A percentile compares a stretch with the other conserved stretches of the same genome.
These are phyloP conservation scores for Cerceris ruficornis DNA, from an alignment of 2,888 invertebrate species.

Conservation along the genomic window DNA sequence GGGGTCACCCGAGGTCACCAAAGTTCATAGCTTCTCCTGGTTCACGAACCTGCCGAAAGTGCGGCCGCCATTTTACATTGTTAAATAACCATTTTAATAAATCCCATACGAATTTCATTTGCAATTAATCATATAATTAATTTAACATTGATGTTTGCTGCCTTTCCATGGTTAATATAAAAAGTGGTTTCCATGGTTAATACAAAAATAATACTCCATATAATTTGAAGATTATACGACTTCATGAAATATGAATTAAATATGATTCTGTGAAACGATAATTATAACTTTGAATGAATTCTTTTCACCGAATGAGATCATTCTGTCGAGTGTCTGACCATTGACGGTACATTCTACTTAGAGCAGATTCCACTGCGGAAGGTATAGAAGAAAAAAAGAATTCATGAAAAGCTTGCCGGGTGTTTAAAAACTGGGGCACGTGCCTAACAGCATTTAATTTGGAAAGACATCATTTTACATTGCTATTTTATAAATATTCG, in stretches of 20 bases:
- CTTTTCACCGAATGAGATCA: not conserved
- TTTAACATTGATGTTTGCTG: no score
- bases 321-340: not conserved
- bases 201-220: not conserved
- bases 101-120: slow-evolving; percentile 1
- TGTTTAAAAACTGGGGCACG: not conserved
- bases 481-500: no score
- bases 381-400: not conserved
- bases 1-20: slow-evolving; percentile 79
- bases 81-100: slow-evolving; percentile 9
- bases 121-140: not conserved
- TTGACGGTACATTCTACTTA: not conserved
- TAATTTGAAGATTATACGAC: not conserved
- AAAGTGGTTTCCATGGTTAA: no score
- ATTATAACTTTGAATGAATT: no score
- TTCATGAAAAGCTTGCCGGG: not conserved
- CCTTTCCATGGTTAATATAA: no score
- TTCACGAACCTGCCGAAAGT: slow-evolving; percentile 67
- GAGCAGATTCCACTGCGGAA: not conserved
- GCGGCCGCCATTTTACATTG: slow-evolving; percentile 22
- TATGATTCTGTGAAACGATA: not conserved
- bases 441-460: no score
- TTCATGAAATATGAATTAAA: no score
- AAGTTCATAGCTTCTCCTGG: slow-evolving; percentile 77
- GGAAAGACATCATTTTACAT: no score